A percentile compares a stretch with the other conserved stretches of the same genome.
Evolutionary conservation across 2,888 invertebrate genomes (phyloP).

Genomic region (Coenonympha arcania): DNA sequence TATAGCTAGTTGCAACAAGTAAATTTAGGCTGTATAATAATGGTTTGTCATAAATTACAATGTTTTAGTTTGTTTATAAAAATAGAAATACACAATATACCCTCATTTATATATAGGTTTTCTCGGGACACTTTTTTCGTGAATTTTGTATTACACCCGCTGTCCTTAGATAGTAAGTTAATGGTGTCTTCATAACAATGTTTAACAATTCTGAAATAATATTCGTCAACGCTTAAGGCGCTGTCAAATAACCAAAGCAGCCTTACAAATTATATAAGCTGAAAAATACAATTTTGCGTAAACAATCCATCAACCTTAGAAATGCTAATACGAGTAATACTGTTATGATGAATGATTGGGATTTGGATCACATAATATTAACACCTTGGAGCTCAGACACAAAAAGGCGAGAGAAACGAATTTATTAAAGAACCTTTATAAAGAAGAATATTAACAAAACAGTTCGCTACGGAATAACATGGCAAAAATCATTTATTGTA

Average conservation of each 20-base stretch:
- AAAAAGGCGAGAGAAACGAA: not conserved
- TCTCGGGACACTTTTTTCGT: not conserved
- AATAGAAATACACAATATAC: too few species aligned
- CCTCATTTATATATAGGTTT: not conserved
- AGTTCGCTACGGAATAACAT: too few species aligned
- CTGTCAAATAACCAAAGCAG: not conserved
- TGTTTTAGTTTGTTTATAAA: too few species aligned
- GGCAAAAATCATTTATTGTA: too few species aligned
- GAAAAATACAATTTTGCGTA: slow-evolving; percentile 16
- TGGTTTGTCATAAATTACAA: too few species aligned
- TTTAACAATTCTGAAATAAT: not conserved
- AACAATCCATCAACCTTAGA: slow-evolving; percentile 16
- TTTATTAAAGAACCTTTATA: too few species aligned
- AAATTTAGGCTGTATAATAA: too few species aligned
- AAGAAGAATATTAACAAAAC: too few species aligned
- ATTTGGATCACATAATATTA: slow-evolving; percentile 2
- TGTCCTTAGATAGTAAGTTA: too few species aligned
- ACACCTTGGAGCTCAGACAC: not conserved
- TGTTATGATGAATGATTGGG: slow-evolving; percentile 9
- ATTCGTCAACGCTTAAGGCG: too few species aligned
- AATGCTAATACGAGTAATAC: slow-evolving; percentile 5
- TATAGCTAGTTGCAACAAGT: too few species aligned
- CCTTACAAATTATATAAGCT: not conserved
- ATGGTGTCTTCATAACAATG: not conserved
- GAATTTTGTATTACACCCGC: too few species aligned